A percentile compares a stretch with the other conserved stretches of the same genome.
Conservation (phyloP, 2,888 invertebrate species). For the Oeneis ivallda region DNA sequence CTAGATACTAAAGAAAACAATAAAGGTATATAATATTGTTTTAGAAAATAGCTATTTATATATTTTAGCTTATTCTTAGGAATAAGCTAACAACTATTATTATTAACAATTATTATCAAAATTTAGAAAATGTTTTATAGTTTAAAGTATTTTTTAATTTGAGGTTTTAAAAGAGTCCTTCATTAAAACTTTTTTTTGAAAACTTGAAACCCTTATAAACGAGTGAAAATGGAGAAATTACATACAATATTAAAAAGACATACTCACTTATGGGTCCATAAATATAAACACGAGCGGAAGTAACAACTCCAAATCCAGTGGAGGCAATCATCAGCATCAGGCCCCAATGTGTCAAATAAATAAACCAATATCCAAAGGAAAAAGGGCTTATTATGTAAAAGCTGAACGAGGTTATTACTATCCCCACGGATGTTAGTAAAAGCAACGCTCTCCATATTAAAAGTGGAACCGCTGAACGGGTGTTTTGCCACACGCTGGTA, state of each 20-base stretch:
- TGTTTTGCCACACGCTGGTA: constrained; percentile 70
- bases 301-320: constrained; percentile 60
- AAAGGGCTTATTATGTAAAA: constrained; percentile 54
- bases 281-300: constrained; percentile 65
- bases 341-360: constrained; percentile 82
- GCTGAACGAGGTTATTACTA: constrained; percentile 59
- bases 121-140: too few species aligned
- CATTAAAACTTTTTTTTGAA: too few species aligned
- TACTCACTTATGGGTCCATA: constrained; percentile 72
- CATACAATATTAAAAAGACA: not conserved
- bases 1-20: too few species aligned
- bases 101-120: too few species aligned
- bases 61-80: too few species aligned
- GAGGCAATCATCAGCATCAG: constrained; percentile 58
- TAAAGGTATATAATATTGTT: too few species aligned
- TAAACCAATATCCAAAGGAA: constrained; percentile 65
- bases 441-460: constrained; percentile 64
- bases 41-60: too few species aligned
- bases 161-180: too few species aligned
- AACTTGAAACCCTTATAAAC: too few species aligned
- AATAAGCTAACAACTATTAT: too few species aligned
- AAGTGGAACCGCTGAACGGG: constrained; percentile 64
- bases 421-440: constrained; percentile 59
- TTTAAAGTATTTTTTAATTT: too few species aligned
- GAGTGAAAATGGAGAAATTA: not conserved